Conservation (phyloP, 2,113 vertebrate species). For the Chloebia gouldiae region DNA sequence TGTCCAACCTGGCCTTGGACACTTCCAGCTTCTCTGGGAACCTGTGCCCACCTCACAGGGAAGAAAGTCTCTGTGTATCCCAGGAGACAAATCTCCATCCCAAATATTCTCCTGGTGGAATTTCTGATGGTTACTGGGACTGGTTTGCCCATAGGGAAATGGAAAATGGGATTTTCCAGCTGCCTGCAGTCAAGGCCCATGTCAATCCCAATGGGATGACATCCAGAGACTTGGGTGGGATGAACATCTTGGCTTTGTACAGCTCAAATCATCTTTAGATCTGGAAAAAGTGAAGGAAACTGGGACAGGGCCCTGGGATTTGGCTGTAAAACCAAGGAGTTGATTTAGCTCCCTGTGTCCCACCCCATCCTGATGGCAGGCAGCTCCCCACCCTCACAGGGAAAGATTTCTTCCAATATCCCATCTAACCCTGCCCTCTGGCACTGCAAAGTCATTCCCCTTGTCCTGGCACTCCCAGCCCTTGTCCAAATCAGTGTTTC, state of each 20-base stretch:
- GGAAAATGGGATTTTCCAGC: background rate
- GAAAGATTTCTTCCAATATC: background rate
- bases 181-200: background rate
- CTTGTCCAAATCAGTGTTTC: background rate
- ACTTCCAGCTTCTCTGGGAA: background rate
- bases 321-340: background rate
- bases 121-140: background rate
- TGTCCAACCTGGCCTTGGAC: accelerated
- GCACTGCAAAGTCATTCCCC: background rate
- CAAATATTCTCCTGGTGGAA: background rate
- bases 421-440: background rate
- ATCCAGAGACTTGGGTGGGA: background rate
- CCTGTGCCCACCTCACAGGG: background rate
- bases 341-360: background rate
- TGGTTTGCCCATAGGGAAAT: background rate
- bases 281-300: background rate
- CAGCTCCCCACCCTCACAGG: background rate
- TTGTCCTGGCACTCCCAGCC: background rate
- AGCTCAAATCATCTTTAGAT: background rate
- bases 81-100: background rate
- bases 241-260: background rate
- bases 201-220: background rate
- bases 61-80: background rate
- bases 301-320: background rate
- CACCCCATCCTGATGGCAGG: accelerated